Conservation (phyloP, 2,797 vertebrate genomes). For the Crossoptilon crossoptilon region DNA sequence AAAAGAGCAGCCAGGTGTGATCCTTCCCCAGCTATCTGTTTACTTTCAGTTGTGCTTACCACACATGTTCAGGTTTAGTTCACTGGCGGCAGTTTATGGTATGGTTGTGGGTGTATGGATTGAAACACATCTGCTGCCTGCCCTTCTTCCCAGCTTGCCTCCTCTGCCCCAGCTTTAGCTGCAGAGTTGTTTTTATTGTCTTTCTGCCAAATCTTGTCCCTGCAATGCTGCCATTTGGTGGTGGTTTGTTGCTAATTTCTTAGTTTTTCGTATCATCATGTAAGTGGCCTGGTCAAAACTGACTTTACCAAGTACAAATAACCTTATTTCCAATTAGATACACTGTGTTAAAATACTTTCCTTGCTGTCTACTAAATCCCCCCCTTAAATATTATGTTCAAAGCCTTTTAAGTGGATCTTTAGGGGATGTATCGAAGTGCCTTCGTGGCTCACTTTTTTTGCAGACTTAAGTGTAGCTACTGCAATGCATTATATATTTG, state of each 20-base stretch:
- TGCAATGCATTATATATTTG: rapidly evolving
- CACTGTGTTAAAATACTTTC: rapidly evolving
- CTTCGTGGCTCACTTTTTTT: neutral
- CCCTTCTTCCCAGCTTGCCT: neutral
- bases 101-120: neutral
- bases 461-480: rapidly evolving
- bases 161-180: neutral
- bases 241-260: neutral
- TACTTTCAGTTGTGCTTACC: rapidly evolving
- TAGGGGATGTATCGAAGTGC: rapidly evolving
- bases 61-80: neutral
- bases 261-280: rapidly evolving
- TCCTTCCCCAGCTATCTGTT: neutral
- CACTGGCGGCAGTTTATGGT: neutral
- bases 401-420: rapidly evolving
- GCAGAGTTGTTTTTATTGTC: neutral
- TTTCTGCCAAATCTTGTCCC: neutral
- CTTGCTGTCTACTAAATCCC: too few species aligned
- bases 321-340: neutral
- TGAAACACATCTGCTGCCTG: neutral
- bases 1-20: neutral
- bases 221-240: rapidly evolving
- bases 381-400: neutral
- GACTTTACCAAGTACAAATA: neutral
- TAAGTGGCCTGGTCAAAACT: neutral